A percentile compares a stretch with the other conserved stretches of the same genome.
Conservation (phyloP, 1,140 invertebrate species). For the Conus betulinus region DNA sequence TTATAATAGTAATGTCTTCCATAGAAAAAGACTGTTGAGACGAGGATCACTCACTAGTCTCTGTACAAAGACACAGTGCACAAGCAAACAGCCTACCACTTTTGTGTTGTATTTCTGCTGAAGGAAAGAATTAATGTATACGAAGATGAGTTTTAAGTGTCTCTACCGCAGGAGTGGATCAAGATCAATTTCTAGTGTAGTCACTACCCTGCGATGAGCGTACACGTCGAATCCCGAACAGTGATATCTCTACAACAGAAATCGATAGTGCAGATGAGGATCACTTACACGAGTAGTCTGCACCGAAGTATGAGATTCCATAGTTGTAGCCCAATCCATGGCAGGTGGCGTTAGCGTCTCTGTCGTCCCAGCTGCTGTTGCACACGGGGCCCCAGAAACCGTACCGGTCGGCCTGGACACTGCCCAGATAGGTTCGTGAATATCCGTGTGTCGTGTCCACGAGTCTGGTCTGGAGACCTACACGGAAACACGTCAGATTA, state of each 20-base stretch:
- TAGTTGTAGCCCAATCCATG: conserved; percentile 52
- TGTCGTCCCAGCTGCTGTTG: conserved; percentile 50
- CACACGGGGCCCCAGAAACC: conserved; percentile 60
- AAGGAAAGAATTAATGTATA: too few species aligned
- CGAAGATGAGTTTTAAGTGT: too few species aligned
- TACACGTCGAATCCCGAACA: too few species aligned
- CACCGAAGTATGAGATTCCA: conserved; percentile 51
- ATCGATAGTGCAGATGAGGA: background rate
- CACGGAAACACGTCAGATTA: background rate
- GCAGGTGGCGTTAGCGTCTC: conserved; percentile 61
- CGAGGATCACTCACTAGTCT: too few species aligned
- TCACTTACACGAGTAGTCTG: conserved; percentile 13
- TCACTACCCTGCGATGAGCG: too few species aligned
- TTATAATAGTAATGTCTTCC: too few species aligned
- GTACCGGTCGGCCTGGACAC: conserved; percentile 50
- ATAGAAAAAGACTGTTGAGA: too few species aligned
- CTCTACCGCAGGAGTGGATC: too few species aligned
- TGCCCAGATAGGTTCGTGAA: conserved; percentile 41
- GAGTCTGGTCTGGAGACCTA: conserved; percentile 1
- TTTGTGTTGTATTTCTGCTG: too few species aligned
- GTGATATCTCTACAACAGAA: background rate
- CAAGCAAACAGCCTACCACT: too few species aligned
- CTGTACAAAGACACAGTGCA: too few species aligned
- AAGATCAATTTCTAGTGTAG: too few species aligned
- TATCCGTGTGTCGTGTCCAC: background rate